These are phyloP conservation scores for Ictalurus punctatus DNA, from an alignment of 2,113 vertebrate species.

Conservation along the genomic window DNA sequence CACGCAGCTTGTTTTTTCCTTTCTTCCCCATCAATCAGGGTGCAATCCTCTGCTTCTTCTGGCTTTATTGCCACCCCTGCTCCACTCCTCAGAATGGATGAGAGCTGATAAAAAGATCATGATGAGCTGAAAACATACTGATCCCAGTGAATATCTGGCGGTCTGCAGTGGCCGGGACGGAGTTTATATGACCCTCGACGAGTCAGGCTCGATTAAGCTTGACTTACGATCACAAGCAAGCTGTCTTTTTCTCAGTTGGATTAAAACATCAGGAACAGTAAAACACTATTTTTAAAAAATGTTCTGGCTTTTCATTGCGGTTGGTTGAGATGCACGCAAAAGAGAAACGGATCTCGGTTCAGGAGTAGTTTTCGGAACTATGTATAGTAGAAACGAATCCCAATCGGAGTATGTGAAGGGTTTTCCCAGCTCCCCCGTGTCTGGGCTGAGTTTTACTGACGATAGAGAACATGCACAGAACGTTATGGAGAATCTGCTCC, in stretches of 20 bases:
- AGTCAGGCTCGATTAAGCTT: slow-evolving; percentile 23
- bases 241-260: background rate
- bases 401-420: background rate
- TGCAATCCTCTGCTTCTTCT: slow-evolving; percentile 26
- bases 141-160: background rate
- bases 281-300: background rate
- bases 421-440: background rate
- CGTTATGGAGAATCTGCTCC: background rate
- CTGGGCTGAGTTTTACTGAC: background rate
- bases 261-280: background rate
- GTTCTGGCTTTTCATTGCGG: background rate
- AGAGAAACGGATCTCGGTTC: background rate
- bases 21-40: slow-evolving; percentile 41
- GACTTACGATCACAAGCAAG: background rate
- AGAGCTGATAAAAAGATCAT: slow-evolving; percentile 36
- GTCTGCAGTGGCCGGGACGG: background rate
- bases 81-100: slow-evolving; percentile 19
- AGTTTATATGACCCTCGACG: slow-evolving; percentile 33
- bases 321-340: background rate
- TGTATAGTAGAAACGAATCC: no score
- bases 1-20: background rate
- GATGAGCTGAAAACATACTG: slow-evolving; percentile 16
- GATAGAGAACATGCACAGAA: background rate
- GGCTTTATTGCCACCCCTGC: slow-evolving; percentile 12
- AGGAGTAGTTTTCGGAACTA: background rate